phyloP scores from a whole-genome alignment of 2,888 invertebrate species.

The Adelognathus sp. region DNA sequence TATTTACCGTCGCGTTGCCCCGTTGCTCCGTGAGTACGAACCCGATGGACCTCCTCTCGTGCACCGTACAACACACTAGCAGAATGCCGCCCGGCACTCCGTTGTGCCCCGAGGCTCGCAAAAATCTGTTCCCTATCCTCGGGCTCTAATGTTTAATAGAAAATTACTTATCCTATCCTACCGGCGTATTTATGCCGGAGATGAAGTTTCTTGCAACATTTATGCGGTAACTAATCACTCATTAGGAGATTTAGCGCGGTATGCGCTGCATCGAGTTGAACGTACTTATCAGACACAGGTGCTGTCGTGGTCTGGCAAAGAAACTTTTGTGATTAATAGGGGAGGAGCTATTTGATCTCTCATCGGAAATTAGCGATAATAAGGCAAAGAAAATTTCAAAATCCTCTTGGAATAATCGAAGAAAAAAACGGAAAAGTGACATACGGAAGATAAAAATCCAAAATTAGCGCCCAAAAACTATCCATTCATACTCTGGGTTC shows the following conservation, averaged over 20 bases:
- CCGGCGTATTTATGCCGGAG: neutral
- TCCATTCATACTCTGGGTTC: neutral
- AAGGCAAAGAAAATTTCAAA: too few relatives aligned
- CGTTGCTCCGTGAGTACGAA: neutral
- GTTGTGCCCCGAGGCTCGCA: slow-evolving; percentile 31
- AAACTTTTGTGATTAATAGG: too few relatives aligned
- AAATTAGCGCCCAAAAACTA: neutral
- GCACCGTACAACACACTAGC: neutral
- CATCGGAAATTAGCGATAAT: too few relatives aligned
- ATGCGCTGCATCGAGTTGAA: neutral
- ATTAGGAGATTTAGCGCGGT: neutral
- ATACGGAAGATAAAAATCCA: too few relatives aligned
- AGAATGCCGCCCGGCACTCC: slow-evolving; percentile 3
- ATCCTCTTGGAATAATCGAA: neutral
- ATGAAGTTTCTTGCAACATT: slow-evolving; percentile 8
- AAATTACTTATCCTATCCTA: slow-evolving; percentile 20
- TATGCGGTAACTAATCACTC: slow-evolving; percentile 32
- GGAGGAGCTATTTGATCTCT: too few relatives aligned
- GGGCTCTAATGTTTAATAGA: slow-evolving; percentile 32
- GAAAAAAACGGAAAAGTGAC: too few relatives aligned
- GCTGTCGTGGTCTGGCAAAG: neutral
- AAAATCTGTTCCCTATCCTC: slow-evolving; percentile 42
- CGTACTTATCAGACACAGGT: neutral
- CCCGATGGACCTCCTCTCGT: neutral
- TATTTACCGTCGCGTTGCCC: slow-evolving; percentile 11